Base-by-base conservation (phyloP, 30 jellyfish, hydroid and myxozoan genomes). In the Aurelia sp. region DNA sequence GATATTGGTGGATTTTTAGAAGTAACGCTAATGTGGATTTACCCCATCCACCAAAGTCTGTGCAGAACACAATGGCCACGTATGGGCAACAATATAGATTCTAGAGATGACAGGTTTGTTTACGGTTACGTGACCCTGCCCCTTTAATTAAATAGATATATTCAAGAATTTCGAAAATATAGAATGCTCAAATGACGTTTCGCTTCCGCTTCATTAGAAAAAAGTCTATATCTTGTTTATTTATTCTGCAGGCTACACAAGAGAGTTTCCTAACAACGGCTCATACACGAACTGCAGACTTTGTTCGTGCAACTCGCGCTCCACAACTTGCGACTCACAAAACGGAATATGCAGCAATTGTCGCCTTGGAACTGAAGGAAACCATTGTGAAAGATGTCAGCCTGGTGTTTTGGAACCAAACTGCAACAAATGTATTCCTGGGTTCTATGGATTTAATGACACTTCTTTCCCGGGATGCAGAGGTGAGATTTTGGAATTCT, bases 301-400 rank as follows among this genome's bases (percentile, higher is more conserved):
- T 8, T 91, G 98, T 75, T 76, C 79, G 21, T 91, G 98, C 38
- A 78, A 74, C 53, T 95, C 93, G 52, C 93, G 97, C 48, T 91
- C 98, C 22, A 17, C 60, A 16, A 66, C 87, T 0, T 91, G 98
- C 78, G 84, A 91, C 70, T 90, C 93, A 15, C 88, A 91, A 62
- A 84, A 76, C 51, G 98, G 98, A 7, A 65, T 50, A 12, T 91
- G 98, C 81, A 55, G 67, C 70, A 78, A 91, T 66, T 91, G 98
- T 61, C 88, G 93, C 20, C 63, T 60, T 31, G 98, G 98, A 19
- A 84, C 96, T 12, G 71, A 74, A 48, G 98, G 98, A 21, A 40
- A 64, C 22, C 73, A 91, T 53, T 91, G 98, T 76, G 96, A 91
- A 68, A 72, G 86, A 48, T 91, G 98, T 59, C 87, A 84, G 70